These are phyloP conservation scores for Andinoacara biseriatus DNA, from an alignment of 2,113 vertebrate genomes.

Conservation along the genomic window DNA sequence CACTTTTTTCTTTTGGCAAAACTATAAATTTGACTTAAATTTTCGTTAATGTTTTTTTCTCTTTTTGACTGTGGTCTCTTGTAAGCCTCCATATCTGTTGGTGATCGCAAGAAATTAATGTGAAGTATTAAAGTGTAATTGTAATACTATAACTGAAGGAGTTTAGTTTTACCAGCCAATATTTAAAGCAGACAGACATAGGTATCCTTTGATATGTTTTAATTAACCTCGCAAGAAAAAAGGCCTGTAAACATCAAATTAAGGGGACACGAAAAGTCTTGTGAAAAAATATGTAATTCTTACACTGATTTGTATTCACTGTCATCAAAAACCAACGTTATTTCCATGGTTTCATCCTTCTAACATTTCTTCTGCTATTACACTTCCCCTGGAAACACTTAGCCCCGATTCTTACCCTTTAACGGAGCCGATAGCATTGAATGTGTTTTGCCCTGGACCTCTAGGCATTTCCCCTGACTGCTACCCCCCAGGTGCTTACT, in stretches of 20 bases:
- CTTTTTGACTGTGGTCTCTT: background rate
- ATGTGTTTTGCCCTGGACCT: constrained; percentile 65
- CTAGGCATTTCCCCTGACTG: constrained; percentile 73
- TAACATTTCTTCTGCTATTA: constrained; percentile 45
- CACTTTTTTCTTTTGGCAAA: background rate
- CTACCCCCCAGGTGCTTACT: constrained; percentile 71
- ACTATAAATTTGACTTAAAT: background rate
- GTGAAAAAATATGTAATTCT: constrained; percentile 28
- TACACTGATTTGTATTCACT: background rate
- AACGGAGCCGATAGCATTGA: constrained; percentile 63
- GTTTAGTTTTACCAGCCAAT: too few relatives aligned
- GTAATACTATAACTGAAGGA: too few relatives aligned
- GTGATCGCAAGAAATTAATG: background rate
- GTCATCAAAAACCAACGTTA: constrained; percentile 18
- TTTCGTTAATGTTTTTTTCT: background rate
- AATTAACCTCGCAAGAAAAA: background rate
- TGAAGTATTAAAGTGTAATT: background rate
- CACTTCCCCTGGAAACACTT: constrained; percentile 64
- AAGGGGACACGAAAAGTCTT: background rate
- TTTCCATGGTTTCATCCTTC: constrained; percentile 28
- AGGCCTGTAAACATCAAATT: background rate
- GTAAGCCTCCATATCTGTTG: background rate
- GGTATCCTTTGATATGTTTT: background rate
- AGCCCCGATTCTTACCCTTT: constrained; percentile 49
- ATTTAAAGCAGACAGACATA: too few relatives aligned